phyloP scores from a whole-genome alignment of 2,888 invertebrate species.

The Smittia sp. region DNA sequence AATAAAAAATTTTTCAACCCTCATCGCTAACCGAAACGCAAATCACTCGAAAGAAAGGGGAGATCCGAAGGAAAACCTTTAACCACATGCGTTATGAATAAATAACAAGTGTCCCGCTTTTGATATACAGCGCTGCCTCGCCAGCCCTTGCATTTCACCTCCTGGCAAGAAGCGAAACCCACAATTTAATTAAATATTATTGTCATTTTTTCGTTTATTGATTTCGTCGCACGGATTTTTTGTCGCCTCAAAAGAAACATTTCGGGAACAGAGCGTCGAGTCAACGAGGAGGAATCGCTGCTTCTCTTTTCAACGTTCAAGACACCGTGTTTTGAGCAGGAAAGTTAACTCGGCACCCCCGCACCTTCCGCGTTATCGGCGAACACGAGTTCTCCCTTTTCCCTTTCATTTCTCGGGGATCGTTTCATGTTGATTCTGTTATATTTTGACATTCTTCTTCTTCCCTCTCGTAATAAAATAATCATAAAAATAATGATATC shows the following conservation, averaged over 20 bases:
- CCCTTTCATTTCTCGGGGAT: conserved; percentile 6
- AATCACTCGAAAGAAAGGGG: conserved; percentile 23
- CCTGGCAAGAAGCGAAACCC: neutral
- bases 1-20: conserved; percentile 6
- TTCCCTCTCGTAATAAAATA: conserved; percentile 34
- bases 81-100: conserved; percentile 40
- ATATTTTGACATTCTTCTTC: conserved; percentile 39
- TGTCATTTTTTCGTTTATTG: conserved; percentile 26
- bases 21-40: conserved; percentile 4
- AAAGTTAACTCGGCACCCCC: neutral
- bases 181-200: conserved; percentile 35
- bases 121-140: neutral
- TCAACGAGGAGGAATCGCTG: too few species aligned
- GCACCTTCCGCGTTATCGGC: neutral
- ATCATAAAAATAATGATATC: conserved; percentile 41
- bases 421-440: neutral
- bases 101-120: conserved; percentile 40
- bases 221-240: neutral
- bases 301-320: too few species aligned
- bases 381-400: neutral
- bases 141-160: conserved; percentile 7
- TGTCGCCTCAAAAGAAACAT: neutral
- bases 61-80: conserved; percentile 9
- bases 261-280: too few species aligned
- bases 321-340: too few species aligned